Evolutionary conservation across 2,888 invertebrate species (phyloP).

Genomic region (Aromia moschata): DNA sequence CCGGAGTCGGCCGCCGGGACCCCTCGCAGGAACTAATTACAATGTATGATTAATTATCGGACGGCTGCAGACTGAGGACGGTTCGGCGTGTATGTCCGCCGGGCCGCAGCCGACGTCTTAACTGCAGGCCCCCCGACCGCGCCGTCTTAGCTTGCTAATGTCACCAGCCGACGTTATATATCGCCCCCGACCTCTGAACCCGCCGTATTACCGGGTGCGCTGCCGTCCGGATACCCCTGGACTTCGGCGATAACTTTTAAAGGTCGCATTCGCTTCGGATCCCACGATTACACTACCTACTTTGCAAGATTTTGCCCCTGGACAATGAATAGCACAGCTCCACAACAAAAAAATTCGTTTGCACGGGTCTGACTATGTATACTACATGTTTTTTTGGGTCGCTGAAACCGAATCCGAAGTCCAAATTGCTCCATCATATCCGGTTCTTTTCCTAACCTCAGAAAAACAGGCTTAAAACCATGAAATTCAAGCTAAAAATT

Average conservation of each 20-base stretch:
- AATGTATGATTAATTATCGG: constrained; percentile 65
- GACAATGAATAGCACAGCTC: too few relatives aligned
- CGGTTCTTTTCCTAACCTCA: too few relatives aligned
- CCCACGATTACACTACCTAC: too few relatives aligned
- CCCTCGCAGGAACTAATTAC: constrained; percentile 63
- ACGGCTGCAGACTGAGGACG: constrained; percentile 59
- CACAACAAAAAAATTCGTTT: too few relatives aligned
- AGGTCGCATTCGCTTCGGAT: constrained; percentile 4
- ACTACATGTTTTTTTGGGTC: too few relatives aligned
- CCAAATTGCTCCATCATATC: too few relatives aligned
- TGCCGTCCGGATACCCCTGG: constrained; percentile 4
- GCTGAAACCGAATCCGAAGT: too few relatives aligned
- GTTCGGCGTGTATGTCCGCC: constrained; percentile 55
- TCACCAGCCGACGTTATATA: constrained; percentile 60
- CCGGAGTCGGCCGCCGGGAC: constrained; percentile 15
- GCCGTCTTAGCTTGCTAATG: constrained; percentile 64
- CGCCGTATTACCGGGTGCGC: constrained; percentile 25
- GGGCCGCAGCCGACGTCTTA: constrained; percentile 61
- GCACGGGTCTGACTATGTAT: too few relatives aligned
- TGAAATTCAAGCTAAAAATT: too few relatives aligned
- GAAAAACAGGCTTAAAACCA: too few relatives aligned
- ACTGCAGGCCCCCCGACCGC: constrained; percentile 60
- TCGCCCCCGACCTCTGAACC: constrained; percentile 53
- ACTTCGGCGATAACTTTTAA: constrained; percentile 15
- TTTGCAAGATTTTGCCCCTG: too few relatives aligned